Base-by-base conservation (phyloP, 2,888 invertebrate species). In the Apamea sordens region DNA sequence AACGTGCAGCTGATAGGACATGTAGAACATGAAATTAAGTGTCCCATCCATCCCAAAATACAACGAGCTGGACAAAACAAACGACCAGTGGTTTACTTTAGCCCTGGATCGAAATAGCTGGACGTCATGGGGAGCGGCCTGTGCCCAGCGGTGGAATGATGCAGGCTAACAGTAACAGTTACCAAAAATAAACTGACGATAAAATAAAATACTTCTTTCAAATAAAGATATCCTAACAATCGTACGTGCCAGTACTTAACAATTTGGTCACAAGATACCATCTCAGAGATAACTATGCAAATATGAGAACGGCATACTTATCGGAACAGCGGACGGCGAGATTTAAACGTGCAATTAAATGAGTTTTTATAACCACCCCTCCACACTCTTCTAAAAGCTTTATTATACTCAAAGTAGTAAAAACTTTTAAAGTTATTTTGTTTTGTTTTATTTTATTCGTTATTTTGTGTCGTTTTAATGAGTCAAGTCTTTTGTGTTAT, bases 211-310 rank as follows among this genome's bases (percentile, higher is more conserved):
- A 78, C 71, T 70, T 59, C 73, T 44, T 28, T 32, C 53, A 74
- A 78, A 80, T 70, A 85, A 77, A 79, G 68, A 64, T 41, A 63
- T 63, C 6, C 73, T 81, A 72, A 85, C 86, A 88, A 85, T 71
- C 80, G 76, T 74, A 6, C 74, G n/a, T 79, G 87, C 84, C 41
- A 81, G 89, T 91, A 92, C 87, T 75, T 82, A 86, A 89, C 90
- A 89, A 90, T 89, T 87, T 91, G 87, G 86, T 81, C 83, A 77
- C 89, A 92, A 92, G 82, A 87, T 89, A 89, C 82, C 90, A 93
- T 93, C 93, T 92, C 89, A 91, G 90, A 89, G 91, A 90, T 89
- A 90, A 83, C 91, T 90, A 93, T 93, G 93, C 93, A 92, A 94
- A 94, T 93, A 91, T 73, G 77, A 77, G 81, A 89, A 61, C 82